A percentile compares a stretch with the other conserved stretches of the same genome.
These are phyloP conservation scores for Moxostoma hubbsi DNA, from an alignment of 2,797 vertebrate genomes.

Conservation along the genomic window DNA sequence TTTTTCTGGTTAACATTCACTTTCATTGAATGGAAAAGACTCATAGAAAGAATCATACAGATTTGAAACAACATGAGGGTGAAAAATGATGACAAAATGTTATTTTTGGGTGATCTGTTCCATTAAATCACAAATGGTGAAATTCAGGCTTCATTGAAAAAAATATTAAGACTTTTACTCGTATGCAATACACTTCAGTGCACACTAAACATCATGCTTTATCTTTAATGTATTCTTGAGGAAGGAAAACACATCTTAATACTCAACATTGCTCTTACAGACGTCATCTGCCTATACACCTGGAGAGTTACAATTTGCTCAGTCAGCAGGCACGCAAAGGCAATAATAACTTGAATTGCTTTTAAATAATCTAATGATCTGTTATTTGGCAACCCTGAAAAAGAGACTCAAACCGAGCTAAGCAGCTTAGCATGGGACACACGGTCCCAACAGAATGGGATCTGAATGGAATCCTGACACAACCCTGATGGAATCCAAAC, in stretches of 20 bases:
- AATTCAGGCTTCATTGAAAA: background rate
- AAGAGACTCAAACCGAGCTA: background rate
- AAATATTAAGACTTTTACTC: background rate
- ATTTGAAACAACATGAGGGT: too few species aligned
- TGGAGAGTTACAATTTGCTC: background rate
- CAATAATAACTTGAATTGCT: conserved; percentile 42
- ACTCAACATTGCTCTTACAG: background rate
- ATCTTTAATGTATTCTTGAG: background rate
- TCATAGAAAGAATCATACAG: too few species aligned
- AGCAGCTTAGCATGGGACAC: background rate
- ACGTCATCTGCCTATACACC: conserved; percentile 9
- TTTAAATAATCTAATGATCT: conserved; percentile 46
- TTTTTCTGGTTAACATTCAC: too few species aligned
- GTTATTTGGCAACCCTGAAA: conserved; percentile 7
- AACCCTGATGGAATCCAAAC: conserved; percentile 9
- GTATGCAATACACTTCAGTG: background rate
- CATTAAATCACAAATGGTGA: too few species aligned
- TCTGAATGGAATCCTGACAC: background rate
- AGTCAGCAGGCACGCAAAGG: conserved; percentile 23
- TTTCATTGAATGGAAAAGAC: too few species aligned
- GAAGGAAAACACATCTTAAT: conserved; percentile 5
- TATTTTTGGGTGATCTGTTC: too few species aligned
- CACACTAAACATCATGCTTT: background rate
- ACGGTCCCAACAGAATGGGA: background rate
- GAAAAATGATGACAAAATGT: too few species aligned